Evolutionary conservation across 2,797 vertebrate species (phyloP), one percentile per base, ranked within the genome.

Genomic region (Pachyuromys duprasi): DNA sequence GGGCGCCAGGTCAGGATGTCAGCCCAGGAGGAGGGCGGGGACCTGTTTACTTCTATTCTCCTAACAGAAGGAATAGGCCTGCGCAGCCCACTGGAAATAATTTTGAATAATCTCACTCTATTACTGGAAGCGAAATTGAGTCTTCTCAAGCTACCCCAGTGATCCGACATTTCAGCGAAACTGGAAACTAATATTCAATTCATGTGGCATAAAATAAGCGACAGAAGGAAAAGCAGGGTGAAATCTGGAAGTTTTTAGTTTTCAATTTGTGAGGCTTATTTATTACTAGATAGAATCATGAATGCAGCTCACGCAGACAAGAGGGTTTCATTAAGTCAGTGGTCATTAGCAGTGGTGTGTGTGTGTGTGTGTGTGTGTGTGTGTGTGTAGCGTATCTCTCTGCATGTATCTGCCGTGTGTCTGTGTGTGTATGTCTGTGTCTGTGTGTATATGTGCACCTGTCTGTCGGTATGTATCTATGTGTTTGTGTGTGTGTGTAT

Each of bases 101-200:
- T 98, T 98, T 98, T 96, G 97, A 98, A 98, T 98, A 98, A 99
- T 99, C 98, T 98, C 97, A 98, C 97, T 98, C 98, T 98, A 98
- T 99, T 99, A 98, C 98, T 98, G 88, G 91, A 93, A 12, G 97
- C 95, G 97, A 98, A 98, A 98, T 98, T 98, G 98, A 98, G 98
- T 98, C 98, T 98, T 98, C 96, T 98, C 96, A 92, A 96, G 97
- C 97, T 98, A 98, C 98, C 97, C 98, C 80, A 95, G 98, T 98
- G 98, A 98, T 97, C 96, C 94, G 97, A 78, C 96, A 97, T 98
- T 97, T 97, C 91, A 81, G 96, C 17, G 82, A 98, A 98, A 98
- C 72, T 26, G 97, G 90, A 97, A 98, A 93, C 96, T 97, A 98
- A 98, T 98, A 98, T 97, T 92, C 98, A 97, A 97, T 94, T 97